These are phyloP conservation scores for Mastomys natalensis DNA, from an alignment of 2,113 vertebrate species.

Conservation along the genomic window DNA sequence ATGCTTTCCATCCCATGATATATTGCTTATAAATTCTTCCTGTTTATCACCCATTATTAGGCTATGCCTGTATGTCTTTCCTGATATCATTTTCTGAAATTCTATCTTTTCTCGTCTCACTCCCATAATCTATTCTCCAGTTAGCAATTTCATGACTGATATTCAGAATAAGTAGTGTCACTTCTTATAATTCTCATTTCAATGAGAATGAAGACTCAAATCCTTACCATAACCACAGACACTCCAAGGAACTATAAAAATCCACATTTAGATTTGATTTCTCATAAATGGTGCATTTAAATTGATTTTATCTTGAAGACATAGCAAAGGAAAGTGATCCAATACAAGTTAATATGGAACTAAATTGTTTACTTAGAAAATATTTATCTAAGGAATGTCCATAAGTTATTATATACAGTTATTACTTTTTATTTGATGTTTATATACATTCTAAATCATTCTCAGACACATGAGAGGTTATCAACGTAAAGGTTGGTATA, in stretches of 20 bases:
- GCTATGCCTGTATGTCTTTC: background rate
- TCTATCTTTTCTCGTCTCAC: conserved; percentile 26
- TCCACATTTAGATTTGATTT: conserved; percentile 22
- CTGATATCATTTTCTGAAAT: background rate
- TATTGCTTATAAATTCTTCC: background rate
- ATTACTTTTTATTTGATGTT: conserved; percentile 47
- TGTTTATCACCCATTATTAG: background rate
- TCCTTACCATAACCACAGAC: background rate
- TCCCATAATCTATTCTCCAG: background rate
- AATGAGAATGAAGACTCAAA: background rate
- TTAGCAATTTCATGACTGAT: conserved; percentile 5
- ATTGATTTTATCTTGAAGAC: background rate
- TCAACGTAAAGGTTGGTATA: background rate
- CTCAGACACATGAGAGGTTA: background rate
- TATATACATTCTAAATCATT: background rate
- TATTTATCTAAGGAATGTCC: background rate
- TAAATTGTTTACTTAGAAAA: background rate
- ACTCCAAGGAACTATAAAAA: background rate
- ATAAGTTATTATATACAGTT: background rate
- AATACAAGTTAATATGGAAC: conserved; percentile 14
- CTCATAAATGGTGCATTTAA: conserved; percentile 1
- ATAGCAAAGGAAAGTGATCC: background rate
- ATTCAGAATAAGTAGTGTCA: conserved; percentile 21
- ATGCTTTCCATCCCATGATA: conserved; percentile 20
- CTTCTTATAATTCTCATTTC: background rate